These are phyloP conservation scores for Phymanthus crucifer DNA, from an alignment of 92 coral and sea anemone species.

Conservation along the genomic window DNA sequence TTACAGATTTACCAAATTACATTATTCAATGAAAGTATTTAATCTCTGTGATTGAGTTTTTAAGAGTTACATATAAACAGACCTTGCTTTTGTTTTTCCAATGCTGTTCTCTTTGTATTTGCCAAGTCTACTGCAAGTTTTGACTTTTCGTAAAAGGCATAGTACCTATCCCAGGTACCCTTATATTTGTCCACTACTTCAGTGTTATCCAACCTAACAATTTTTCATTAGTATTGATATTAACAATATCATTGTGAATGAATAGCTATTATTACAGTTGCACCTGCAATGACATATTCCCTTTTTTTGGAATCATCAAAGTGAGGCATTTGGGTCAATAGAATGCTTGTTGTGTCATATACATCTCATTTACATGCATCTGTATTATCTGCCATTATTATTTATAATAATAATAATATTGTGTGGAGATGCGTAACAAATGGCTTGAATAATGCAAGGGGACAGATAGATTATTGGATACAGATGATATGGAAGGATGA, in stretches of 20 bases:
- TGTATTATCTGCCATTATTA: too few species aligned
- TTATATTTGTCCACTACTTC: conserved; percentile 69
- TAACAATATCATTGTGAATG: neutral
- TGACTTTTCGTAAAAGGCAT: conserved; percentile 64
- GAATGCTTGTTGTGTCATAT: too few species aligned
- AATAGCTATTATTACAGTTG: too few species aligned
- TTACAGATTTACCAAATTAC: too few species aligned
- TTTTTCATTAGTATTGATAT: neutral
- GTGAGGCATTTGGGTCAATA: too few species aligned
- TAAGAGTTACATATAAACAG: neutral
- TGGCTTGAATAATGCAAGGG: neutral
- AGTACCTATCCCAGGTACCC: conserved; percentile 77
- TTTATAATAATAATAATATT: too few species aligned
- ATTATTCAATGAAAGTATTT: too few species aligned
- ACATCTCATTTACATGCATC: too few species aligned
- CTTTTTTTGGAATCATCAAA: too few species aligned
- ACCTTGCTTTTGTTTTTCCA: conserved; percentile 60
- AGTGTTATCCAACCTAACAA: conserved; percentile 61
- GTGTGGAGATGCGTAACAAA: neutral
- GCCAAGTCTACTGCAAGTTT: conserved; percentile 70
- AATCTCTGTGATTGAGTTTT: neutral
- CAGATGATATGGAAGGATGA: neutral
- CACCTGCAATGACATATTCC: too few species aligned
- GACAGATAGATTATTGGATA: neutral
- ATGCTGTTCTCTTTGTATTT: conserved; percentile 58